Conservation (phyloP, 1,140 invertebrate genomes). For the Hypsibius dujardini region DNA sequence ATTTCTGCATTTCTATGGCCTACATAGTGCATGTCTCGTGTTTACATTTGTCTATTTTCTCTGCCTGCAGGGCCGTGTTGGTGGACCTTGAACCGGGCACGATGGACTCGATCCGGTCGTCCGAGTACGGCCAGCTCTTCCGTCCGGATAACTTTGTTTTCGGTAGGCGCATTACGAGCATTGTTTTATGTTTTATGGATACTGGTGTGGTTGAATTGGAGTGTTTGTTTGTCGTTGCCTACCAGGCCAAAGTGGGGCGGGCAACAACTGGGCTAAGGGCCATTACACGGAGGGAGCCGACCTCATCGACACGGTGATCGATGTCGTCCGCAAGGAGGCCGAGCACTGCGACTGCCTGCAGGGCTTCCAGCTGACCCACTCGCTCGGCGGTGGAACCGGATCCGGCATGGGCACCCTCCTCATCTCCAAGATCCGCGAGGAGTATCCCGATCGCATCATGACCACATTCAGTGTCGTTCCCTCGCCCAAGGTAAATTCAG, state of each 20-base stretch:
- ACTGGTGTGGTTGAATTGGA: background rate
- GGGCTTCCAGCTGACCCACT: conserved; percentile 4
- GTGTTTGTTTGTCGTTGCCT: conserved; percentile 19
- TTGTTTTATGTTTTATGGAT: background rate
- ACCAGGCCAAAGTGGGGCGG: conserved; percentile 32
- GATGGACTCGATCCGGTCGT: background rate
- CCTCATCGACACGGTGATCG: conserved; percentile 44
- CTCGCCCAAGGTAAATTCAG: background rate
- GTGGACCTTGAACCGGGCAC: background rate
- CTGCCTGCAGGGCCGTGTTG: background rate
- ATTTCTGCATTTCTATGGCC: too few relatives aligned
- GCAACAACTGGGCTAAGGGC: conserved; percentile 1
- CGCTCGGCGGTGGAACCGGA: conserved; percentile 25
- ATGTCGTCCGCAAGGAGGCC: conserved; percentile 68
- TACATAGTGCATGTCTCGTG: background rate
- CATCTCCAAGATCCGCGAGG: conserved; percentile 20
- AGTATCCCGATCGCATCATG: conserved; percentile 5
- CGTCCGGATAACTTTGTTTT: conserved; percentile 1
- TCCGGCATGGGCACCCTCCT: conserved; percentile 24
- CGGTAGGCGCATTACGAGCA: background rate
- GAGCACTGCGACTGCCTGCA: conserved; percentile 43
- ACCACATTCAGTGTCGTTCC: conserved; percentile 5
- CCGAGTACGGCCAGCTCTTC: conserved; percentile 4
- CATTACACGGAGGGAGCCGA: conserved; percentile 4
- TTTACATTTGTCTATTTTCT: background rate